Conservation (phyloP, 2,797 vertebrate species). For the Gorsachius magnificus region DNA sequence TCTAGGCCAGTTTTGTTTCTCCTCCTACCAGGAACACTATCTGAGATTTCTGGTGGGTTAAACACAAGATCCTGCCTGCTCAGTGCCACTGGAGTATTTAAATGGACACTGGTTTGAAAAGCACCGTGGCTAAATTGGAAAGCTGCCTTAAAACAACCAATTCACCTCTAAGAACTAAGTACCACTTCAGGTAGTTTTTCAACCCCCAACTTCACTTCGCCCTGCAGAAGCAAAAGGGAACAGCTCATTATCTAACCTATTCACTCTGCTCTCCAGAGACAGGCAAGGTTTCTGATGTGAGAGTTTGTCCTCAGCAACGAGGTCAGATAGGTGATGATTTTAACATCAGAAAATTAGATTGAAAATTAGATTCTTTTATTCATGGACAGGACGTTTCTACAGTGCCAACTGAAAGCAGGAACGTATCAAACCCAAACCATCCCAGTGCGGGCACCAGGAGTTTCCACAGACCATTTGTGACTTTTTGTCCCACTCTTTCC, state of each 20-base stretch:
- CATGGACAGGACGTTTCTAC: not conserved
- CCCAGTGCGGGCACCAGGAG: not conserved
- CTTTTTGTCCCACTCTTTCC: not conserved
- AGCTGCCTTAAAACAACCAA: not conserved
- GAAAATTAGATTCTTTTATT: not conserved
- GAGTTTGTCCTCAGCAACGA: not conserved
- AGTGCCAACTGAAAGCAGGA: not conserved
- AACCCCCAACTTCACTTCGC: not conserved
- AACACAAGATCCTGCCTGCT: not conserved
- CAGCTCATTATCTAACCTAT: constrained; percentile 23
- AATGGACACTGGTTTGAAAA: not conserved
- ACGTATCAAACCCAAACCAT: not conserved
- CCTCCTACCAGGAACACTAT: not conserved
- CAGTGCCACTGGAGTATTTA: not conserved
- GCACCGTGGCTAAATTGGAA: not conserved
- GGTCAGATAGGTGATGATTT: not conserved
- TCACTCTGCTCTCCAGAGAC: not conserved
- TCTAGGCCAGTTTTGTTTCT: not conserved
- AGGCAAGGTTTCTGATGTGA: not conserved
- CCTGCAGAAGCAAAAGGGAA: constrained; percentile 8
- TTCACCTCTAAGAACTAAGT: not conserved
- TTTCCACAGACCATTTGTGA: not conserved
- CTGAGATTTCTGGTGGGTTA: not conserved
- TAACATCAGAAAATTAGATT: not conserved
- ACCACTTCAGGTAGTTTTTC: not conserved